These are phyloP conservation scores for Scatophagus argus DNA, from an alignment of 2,113 vertebrate genomes.

Conservation along the genomic window DNA sequence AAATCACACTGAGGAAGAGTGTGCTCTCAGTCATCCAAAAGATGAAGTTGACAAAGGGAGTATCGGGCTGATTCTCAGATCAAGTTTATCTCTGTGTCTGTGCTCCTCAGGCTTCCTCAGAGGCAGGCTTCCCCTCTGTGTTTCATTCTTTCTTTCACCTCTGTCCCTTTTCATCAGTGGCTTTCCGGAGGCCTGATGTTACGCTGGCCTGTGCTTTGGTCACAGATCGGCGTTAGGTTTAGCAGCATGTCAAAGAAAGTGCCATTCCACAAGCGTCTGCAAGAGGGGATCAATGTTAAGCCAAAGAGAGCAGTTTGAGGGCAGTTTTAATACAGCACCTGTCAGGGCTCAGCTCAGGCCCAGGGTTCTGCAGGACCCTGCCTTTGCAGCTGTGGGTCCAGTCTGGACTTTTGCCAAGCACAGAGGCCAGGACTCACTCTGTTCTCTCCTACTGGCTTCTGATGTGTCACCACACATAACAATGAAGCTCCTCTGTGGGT, in stretches of 20 bases:
- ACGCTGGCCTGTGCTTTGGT: conserved; percentile 47
- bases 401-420: conserved; percentile 63
- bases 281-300: conserved; percentile 73
- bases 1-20: conserved; percentile 4
- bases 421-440: conserved; percentile 30
- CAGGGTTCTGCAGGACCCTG: conserved; percentile 63
- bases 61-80: conserved; percentile 14
- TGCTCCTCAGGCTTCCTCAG: no score
- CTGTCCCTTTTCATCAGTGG: neutral
- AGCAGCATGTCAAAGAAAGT: conserved; percentile 61
- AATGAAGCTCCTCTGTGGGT: conserved; percentile 64
- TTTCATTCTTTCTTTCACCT: conserved; percentile 14
- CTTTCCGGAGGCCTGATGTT: conserved; percentile 32
- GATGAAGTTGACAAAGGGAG: conserved; percentile 7
- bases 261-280: conserved; percentile 66
- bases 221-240: conserved; percentile 62
- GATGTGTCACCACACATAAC: conserved; percentile 72
- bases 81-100: conserved; percentile 2
- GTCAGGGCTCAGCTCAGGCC: conserved; percentile 72
- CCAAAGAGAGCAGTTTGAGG: conserved; percentile 64
- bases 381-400: conserved; percentile 73
- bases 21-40: neutral
- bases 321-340: conserved; percentile 80
- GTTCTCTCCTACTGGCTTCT: conserved; percentile 50
- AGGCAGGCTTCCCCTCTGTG: neutral